Base-by-base conservation (phyloP, 2,113 vertebrate genomes). In the Pterocles orientalis region DNA sequence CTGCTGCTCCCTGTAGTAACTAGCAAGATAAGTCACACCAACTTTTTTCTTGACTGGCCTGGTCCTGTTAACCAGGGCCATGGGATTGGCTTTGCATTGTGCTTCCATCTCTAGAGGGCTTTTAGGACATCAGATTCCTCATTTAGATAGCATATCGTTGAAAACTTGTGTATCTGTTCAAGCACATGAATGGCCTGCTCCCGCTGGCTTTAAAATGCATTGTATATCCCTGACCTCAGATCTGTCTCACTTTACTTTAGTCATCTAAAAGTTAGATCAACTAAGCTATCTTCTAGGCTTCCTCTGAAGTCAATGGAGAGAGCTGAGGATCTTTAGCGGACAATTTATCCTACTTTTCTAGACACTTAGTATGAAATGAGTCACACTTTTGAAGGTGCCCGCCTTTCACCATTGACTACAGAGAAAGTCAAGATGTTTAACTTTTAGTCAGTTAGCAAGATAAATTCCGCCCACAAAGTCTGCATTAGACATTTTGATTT, bases 301-400 rank as follows among this genome's bases (percentile, higher is more conserved):
- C 33, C 39, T 92, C 50, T 53, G 62, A 86, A 93, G 54, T 65
- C 45, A 82, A 18, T 18, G 66, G n/a, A 69, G 21, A 80, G 29
- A 95, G 14, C 34, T 69, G 48, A 62, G 10, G 10, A 56, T 90
- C 81, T 94, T 93, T 26, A 69, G 75, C 21, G 50, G 26, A 57
- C 54, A 82, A 77, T 90, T 86, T 80, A 86, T 93, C 33, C 66
- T 80, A 31, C 66, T 92, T 77, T 80, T 82, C 48, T 61, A 65
- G 66, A 80, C 41, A 48, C 34, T 85, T 56, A 76, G 72, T 75
- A 87, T 61, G 87, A 60, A 48, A 90, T 93, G 92, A 94, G 58
- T 95, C 92, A 96, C 28, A 41, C 41, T 90, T 87, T 43, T 88
- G 72, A 95, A 97, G 92, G 62, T 77, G 58, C 18, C 50, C 2